phyloP scores from a whole-genome alignment of 1,140 invertebrate genomes.

The Drosophila prosaltans region DNA sequence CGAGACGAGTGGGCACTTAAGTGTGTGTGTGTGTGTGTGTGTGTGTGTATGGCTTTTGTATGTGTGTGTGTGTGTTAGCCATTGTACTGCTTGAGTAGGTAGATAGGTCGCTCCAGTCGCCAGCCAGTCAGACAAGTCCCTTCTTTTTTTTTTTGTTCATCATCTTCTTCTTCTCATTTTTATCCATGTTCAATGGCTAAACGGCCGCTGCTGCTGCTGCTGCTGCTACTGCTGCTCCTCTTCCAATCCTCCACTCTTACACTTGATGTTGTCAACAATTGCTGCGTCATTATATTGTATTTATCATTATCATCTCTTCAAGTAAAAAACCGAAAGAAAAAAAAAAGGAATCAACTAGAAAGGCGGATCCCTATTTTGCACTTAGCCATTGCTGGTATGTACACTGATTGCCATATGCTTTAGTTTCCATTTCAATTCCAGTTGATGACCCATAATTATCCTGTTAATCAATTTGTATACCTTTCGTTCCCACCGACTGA shows the following conservation, averaged over 20 bases:
- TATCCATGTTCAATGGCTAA: neutral
- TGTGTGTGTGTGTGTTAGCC: conserved; percentile 32
- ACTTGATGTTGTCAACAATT: conserved; percentile 77
- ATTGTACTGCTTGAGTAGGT: conserved; percentile 58
- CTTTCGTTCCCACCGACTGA: neutral
- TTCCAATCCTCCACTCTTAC: conserved; percentile 26
- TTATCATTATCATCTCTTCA: conserved; percentile 69
- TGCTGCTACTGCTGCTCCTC: neutral
- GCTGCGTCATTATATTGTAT: conserved; percentile 75
- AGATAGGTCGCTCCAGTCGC: conserved; percentile 28
- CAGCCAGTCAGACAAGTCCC: conserved; percentile 54
- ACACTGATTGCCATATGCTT: neutral
- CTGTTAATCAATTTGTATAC: neutral
- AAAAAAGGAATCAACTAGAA: neutral
- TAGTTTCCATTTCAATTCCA: neutral
- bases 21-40: conserved; percentile 24
- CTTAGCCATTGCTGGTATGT: neutral
- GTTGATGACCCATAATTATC: neutral
- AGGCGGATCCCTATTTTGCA: neutral
- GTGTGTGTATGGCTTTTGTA: neutral
- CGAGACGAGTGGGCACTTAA: conserved; percentile 71
- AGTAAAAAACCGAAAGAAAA: neutral
- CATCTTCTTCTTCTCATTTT: conserved; percentile 11
- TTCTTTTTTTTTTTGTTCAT: conserved; percentile 16
- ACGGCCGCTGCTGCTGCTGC: too few species aligned